A percentile compares a stretch with the other conserved stretches of the same genome.
Conservation (phyloP, 1,140 invertebrate genomes). For the Oscheius sp. region DNA sequence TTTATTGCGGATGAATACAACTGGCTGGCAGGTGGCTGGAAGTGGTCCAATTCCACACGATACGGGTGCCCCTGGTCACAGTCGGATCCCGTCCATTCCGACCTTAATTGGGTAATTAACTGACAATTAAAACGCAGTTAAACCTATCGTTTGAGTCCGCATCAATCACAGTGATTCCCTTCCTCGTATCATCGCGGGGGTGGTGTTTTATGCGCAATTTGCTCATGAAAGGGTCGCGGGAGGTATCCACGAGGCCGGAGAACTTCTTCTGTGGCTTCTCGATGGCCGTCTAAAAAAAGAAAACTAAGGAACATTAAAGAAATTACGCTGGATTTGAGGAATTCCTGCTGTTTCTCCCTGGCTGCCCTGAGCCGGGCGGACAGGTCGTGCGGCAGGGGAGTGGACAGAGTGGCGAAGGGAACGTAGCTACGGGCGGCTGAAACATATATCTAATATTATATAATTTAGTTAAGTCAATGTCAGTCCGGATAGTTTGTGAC, state of each 20-base stretch:
- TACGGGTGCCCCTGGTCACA: slow-evolving; percentile 74
- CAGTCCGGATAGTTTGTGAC: too few species aligned
- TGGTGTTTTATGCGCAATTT: slow-evolving; percentile 51
- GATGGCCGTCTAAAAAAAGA: not conserved
- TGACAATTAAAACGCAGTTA: not conserved
- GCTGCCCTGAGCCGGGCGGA: not conserved
- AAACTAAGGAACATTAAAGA: not conserved
- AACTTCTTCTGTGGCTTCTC: slow-evolving; percentile 48
- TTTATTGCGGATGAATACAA: slow-evolving; percentile 27
- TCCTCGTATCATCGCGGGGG: slow-evolving; percentile 4
- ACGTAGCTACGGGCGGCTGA: not conserved
- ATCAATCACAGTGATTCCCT: slow-evolving; percentile 14
- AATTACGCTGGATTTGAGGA: not conserved
- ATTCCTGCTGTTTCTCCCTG: not conserved
- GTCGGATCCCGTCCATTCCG: slow-evolving; percentile 9
- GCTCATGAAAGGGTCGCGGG: slow-evolving; percentile 37
- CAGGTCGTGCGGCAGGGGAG: not conserved
- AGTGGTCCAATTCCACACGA: slow-evolving; percentile 75
- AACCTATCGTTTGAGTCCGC: slow-evolving; percentile 5
- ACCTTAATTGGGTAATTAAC: too few species aligned
- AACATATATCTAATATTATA: too few species aligned
- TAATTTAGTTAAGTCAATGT: too few species aligned
- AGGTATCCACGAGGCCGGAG: slow-evolving; percentile 36
- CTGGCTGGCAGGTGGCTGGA: slow-evolving; percentile 50
- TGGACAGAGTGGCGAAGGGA: not conserved